Conservation (phyloP, 2,113 vertebrate genomes). For the Myxocyprinus asiaticus region DNA sequence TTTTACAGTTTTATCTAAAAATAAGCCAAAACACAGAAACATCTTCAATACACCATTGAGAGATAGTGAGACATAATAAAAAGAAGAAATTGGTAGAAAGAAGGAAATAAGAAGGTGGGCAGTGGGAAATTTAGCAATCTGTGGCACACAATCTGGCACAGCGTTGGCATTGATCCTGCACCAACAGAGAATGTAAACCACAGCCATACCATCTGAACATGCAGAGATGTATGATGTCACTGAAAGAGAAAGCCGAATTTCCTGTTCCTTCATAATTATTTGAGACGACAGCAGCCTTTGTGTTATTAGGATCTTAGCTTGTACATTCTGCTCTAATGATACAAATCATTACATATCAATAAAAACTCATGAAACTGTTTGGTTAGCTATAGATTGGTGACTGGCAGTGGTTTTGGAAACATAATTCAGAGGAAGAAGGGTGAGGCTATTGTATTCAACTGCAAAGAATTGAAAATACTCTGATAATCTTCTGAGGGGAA, state of each 20-base stretch:
- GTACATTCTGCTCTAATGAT: too few species aligned
- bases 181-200: slow-evolving; percentile 31
- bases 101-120: neutral
- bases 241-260: neutral
- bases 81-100: neutral
- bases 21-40: slow-evolving; percentile 57
- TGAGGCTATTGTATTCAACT: too few species aligned
- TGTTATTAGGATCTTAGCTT: too few species aligned
- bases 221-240: slow-evolving; percentile 9
- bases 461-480: too few species aligned
- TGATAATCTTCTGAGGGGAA: too few species aligned
- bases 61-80: neutral
- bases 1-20: slow-evolving; percentile 98
- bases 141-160: slow-evolving; percentile 46
- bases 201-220: slow-evolving; percentile 24
- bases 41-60: slow-evolving; percentile 75
- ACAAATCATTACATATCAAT: too few species aligned
- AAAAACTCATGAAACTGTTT: too few species aligned
- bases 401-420: neutral
- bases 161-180: slow-evolving; percentile 43
- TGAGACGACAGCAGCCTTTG: neutral
- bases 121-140: slow-evolving; percentile 12
- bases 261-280: neutral
- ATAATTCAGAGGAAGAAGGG: too few species aligned
- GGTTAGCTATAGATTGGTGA: too few species aligned